Evolutionary conservation across 2,888 invertebrate species (phyloP), one percentile per base, ranked within the genome.

Genomic region (Augiades crinisus): DNA sequence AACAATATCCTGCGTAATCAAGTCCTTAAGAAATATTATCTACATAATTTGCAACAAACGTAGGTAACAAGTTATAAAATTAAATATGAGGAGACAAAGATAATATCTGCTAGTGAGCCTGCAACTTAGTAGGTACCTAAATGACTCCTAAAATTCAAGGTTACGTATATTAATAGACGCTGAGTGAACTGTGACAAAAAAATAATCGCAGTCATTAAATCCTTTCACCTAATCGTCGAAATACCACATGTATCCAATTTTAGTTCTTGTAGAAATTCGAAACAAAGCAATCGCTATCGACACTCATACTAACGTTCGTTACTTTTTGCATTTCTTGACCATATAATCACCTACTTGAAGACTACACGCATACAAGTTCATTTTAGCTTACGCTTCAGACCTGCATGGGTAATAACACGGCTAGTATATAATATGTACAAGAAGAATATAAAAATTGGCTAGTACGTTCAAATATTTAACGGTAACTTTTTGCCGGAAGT

Each of bases 241-340:
- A 67, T 64, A 58, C 59, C 60, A 61, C 59, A 66, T 63, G 57
- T 55, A 53, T 44, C 33, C 19, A 36, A 36, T 27, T 36, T 49
- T 59, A 65, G 61, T 68, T 55, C 56, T 27, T 21, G 56, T 58
- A 54, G 49, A 59, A 55, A 58, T 53, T 53, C 59, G 57, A 65
- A 71, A 71, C 75, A 72, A 73, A 72, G 72, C 67, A 58, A 67
- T 63, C 65, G 65, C 53, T 56, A 57, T 62, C 63, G 30, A 58
- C 54, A 60, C 63, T 64, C 68, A 63, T 61, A 59, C 57, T 59
- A 53, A 43, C 59, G 58, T 60, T 69, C 61, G 61, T 61, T 64
- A 70, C 68, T 72, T 78, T 77, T 78, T 73, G 75, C 68, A 74
- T 74, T 72, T 70, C 77, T 67, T 72, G 73, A 56, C 56, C 54